phyloP scores from a whole-genome alignment of 2,797 vertebrate species.

The Spheniscus humboldti region DNA sequence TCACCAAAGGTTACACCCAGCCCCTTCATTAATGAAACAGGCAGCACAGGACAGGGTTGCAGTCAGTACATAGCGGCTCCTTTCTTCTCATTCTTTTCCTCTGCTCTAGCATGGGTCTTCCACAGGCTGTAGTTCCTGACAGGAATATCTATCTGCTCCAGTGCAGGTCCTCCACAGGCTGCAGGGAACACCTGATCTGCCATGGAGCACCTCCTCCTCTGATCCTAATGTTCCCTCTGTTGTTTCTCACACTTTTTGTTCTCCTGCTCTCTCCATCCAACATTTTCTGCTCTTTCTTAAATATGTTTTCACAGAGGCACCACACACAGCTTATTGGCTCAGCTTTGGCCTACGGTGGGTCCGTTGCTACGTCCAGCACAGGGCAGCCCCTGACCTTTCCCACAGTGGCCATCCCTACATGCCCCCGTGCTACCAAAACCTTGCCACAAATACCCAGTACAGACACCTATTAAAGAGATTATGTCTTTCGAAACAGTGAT shows the following conservation, averaged over 20 bases:
- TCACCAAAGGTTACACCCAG: background rate
- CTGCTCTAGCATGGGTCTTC: background rate
- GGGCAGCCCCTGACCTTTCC: background rate
- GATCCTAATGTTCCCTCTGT: background rate
- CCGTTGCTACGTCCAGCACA: background rate
- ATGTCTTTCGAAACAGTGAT: background rate
- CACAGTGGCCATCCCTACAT: background rate
- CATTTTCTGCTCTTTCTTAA: background rate
- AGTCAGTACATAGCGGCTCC: rapidly evolving
- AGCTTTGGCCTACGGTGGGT: background rate
- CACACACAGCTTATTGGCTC: background rate
- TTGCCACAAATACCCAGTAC: background rate
- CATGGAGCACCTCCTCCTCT: background rate
- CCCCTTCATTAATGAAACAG: background rate
- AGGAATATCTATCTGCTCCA: background rate
- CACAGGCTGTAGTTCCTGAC: background rate
- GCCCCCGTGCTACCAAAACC: background rate
- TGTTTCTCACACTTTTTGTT: background rate
- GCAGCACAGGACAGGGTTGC: background rate
- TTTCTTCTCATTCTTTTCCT: background rate
- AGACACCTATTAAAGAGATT: background rate
- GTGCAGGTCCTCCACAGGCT: background rate
- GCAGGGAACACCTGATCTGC: background rate
- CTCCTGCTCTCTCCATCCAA: background rate
- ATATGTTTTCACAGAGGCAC: background rate